Conservation (phyloP, 2,797 vertebrate genomes). For the Artibeus lituratus region DNA sequence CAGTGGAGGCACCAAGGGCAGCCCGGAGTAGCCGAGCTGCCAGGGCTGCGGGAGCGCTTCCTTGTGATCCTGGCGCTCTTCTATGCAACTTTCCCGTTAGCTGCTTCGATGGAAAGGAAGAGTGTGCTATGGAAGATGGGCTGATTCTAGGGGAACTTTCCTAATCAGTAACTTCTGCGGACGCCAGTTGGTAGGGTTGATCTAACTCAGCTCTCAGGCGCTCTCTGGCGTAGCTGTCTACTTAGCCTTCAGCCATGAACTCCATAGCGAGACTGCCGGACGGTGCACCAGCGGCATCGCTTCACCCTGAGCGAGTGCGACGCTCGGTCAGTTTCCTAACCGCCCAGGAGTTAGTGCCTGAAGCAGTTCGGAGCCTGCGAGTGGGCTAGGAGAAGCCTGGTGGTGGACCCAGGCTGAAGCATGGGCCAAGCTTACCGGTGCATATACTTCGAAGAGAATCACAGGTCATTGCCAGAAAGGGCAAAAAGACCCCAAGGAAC, state of each 20-base stretch:
- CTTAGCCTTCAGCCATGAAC: background rate
- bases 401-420: background rate
- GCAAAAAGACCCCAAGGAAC: constrained; percentile 51
- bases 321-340: background rate
- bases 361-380: background rate
- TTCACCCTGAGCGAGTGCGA: background rate
- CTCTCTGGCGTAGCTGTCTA: background rate
- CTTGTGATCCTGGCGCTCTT: background rate
- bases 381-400: background rate
- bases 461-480: constrained; percentile 66
- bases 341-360: background rate
- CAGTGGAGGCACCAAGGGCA: background rate
- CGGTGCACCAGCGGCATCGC: background rate
- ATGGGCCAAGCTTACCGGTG: too few relatives aligned
- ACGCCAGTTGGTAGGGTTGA: background rate
- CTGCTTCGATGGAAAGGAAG: background rate
- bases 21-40: background rate
- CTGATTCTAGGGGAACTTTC: background rate
- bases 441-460: background rate
- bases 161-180: background rate
- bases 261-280: background rate
- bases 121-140: background rate
- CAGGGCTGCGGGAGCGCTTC: background rate
- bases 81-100: constrained; percentile 32
- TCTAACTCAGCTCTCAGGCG: background rate